phyloP scores from a whole-genome alignment of 1,140 invertebrate species.

The Aphelenchoides fujianensis region DNA sequence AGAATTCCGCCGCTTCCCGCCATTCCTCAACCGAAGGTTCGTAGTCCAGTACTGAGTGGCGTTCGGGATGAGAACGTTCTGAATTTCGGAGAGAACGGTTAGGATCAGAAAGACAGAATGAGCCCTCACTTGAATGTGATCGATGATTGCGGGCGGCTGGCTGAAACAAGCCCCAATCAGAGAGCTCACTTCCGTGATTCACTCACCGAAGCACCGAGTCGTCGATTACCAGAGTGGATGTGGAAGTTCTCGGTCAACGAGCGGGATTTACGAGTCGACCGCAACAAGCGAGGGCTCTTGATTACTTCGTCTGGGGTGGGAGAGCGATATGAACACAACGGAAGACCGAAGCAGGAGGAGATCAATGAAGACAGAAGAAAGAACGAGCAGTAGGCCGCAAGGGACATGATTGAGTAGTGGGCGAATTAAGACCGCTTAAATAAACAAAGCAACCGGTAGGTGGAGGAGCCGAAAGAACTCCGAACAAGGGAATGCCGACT shows the following conservation, averaged over 20 bases:
- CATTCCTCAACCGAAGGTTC: background rate
- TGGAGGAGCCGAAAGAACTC: too few species aligned
- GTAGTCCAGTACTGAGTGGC: slow-evolving; percentile 4
- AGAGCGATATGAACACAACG: background rate
- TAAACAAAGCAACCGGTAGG: too few species aligned
- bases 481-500: too few species aligned
- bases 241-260: slow-evolving; percentile 9
- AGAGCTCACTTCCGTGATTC: too few species aligned
- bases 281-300: background rate
- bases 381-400: too few species aligned
- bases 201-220: background rate
- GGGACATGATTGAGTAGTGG: too few species aligned
- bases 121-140: background rate
- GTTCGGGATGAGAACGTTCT: slow-evolving; percentile 19
- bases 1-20: slow-evolving; percentile 6
- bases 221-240: slow-evolving; percentile 16
- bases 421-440: too few species aligned
- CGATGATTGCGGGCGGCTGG: background rate
- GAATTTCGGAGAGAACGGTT: background rate
- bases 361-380: too few species aligned
- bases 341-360: too few species aligned
- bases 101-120: background rate
- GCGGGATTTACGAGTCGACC: slow-evolving; percentile 1
- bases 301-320: background rate
- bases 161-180: too few species aligned